Base-by-base conservation (phyloP, 2,888 invertebrate genomes). In the Tyria jacobaeae region DNA sequence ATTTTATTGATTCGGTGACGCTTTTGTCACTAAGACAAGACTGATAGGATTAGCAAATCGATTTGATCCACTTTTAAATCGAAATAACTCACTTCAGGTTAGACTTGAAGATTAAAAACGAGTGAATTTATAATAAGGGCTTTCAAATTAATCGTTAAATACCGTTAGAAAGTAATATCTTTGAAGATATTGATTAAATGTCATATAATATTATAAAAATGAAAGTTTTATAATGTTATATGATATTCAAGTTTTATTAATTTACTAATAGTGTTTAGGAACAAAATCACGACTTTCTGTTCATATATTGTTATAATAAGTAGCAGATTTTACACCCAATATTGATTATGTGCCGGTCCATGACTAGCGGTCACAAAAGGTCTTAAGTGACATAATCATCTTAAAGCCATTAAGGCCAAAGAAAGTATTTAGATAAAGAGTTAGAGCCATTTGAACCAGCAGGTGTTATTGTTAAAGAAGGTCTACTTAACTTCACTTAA, bases 31-130 rank as follows among this genome's bases (percentile, higher is more conserved):
- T 34, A 44, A 48, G 39, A 50, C 41, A 31, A 53, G 24, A 63
- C 59, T 60, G 57, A 62, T 55, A 39, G 37, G 12, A 17, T 15
- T 34, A 66, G 60, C 57, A 25, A 65, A 75, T 75, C 37, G 15
- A 71, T 66, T 64, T 49, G 31, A 60, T 49, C 49, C n/a, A 49
- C 49, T 62, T 48, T 57, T 9, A 51, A 34, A 24, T 6, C 14
- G 51, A 35, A 25, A 31, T 44, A 37, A 31, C 15, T n/a, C 24
- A 3, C 34, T 44, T 47, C 35, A 39, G 37, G 24, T 47, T 21
- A 25, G 5, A 17, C 24, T 39, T 31, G 9, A 15, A 41, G 37
- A 6, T 31, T 31, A 51, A 34, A 3, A 9, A 31, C 21, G 44
- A 44, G 2, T 44, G 10, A 10, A 17, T 44, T 21, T 21, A 10